These are phyloP conservation scores for Empidonax alnorum DNA, from an alignment of 2,113 vertebrate genomes.

Conservation along the genomic window DNA sequence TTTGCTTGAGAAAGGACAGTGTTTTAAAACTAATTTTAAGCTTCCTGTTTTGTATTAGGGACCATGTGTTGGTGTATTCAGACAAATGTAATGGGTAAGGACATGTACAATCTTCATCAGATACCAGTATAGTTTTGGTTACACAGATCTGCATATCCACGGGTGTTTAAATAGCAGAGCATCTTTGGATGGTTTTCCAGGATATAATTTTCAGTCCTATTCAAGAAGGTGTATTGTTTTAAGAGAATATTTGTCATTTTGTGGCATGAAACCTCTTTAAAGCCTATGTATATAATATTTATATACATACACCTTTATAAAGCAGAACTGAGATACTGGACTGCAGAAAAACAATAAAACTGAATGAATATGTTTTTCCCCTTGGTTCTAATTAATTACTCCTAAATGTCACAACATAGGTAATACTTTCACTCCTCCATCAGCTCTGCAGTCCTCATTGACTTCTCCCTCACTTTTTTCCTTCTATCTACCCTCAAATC, in stretches of 20 bases:
- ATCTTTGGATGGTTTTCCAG: not conserved
- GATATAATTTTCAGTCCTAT: not conserved
- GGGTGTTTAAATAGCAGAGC: not conserved
- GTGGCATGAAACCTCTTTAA: not conserved
- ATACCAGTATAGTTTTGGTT: not conserved
- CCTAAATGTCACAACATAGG: not conserved
- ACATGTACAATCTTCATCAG: not conserved
- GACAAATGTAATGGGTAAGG: not conserved
- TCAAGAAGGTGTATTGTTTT: not conserved
- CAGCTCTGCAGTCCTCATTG: not conserved
- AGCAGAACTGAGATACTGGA: not conserved
- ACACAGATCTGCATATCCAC: not conserved
- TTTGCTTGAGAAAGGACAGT: not conserved
- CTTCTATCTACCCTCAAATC: not conserved
- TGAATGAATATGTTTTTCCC: not conserved
- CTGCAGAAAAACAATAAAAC: not conserved
- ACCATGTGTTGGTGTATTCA: not conserved
- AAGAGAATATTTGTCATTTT: not conserved
- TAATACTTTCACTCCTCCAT: not conserved
- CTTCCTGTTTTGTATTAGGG: not conserved
- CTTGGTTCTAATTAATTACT: not conserved
- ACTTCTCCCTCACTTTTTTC: not conserved
- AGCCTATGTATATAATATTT: not conserved
- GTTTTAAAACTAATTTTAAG: not conserved
- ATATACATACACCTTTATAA: not conserved